Conservation (phyloP, 2,113 vertebrate genomes). For the Arizona elegans region DNA sequence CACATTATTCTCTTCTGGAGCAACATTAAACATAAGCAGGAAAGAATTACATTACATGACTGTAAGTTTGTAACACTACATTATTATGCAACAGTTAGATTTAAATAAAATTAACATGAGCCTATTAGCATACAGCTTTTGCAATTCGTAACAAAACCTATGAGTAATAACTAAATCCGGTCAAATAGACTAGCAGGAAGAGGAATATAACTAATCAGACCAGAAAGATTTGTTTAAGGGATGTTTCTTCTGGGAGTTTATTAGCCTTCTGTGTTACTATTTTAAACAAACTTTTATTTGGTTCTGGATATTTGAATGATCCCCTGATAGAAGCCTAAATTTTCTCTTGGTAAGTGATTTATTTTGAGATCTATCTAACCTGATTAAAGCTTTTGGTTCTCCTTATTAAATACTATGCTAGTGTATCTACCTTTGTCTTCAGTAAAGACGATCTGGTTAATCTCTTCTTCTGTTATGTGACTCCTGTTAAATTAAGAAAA, state of each 20-base stretch:
- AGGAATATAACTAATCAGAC: not conserved
- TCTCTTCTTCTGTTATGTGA: not conserved
- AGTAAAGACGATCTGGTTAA: not conserved
- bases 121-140: not conserved
- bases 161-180: not conserved
- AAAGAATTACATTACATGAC: not conserved
- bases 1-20: not conserved
- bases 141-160: not conserved
- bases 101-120: not conserved
- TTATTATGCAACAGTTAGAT: not conserved
- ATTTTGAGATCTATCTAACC: not conserved
- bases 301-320: not conserved
- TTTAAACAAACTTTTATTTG: not conserved
- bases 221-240: conserved; percentile 13
- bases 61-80: not conserved
- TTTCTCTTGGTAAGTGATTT: not conserved
- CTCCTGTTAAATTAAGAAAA: not conserved
- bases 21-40: not conserved
- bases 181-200: not conserved
- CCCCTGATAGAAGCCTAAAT: not conserved
- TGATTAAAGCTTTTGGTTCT: not conserved
- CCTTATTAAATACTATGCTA: not conserved
- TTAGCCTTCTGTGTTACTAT: not conserved
- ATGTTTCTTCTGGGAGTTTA: not conserved
- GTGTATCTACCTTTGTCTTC: not conserved